A percentile compares a stretch with the other conserved stretches of the same genome.
Conservation (phyloP, 2,113 vertebrate species). For the Hydropotes inermis region DNA sequence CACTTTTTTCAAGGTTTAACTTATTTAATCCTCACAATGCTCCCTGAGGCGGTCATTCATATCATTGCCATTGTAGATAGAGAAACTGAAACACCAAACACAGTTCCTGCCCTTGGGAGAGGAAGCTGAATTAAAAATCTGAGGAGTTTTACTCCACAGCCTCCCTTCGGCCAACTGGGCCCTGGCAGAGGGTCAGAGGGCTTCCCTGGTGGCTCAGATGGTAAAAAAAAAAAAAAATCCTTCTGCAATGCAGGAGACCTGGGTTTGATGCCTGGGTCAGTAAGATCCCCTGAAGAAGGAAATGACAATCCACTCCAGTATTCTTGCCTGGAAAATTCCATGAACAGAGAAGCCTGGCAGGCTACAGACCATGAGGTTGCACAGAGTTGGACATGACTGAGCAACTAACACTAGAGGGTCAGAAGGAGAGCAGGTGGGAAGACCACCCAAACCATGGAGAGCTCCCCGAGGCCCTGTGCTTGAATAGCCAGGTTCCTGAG, state of each 20-base stretch:
- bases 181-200: background rate
- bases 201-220: background rate
- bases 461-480: background rate
- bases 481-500: background rate
- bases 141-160: background rate
- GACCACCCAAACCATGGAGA: background rate
- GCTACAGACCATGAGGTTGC: fast-evolving
- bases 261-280: background rate
- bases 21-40: background rate
- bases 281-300: background rate
- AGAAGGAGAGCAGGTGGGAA: background rate
- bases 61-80: background rate
- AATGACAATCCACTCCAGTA: background rate
- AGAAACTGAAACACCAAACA: background rate
- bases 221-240: background rate
- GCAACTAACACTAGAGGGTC: background rate
- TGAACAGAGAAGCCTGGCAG: background rate
- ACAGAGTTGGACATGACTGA: background rate
- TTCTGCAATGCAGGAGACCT: background rate
- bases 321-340: background rate
- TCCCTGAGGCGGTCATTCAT: background rate
- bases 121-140: conserved; percentile 42
- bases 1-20: background rate
- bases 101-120: background rate
- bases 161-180: background rate